Base-by-base conservation (phyloP, 2,888 invertebrate genomes). In the Hoplodrina ambigua region DNA sequence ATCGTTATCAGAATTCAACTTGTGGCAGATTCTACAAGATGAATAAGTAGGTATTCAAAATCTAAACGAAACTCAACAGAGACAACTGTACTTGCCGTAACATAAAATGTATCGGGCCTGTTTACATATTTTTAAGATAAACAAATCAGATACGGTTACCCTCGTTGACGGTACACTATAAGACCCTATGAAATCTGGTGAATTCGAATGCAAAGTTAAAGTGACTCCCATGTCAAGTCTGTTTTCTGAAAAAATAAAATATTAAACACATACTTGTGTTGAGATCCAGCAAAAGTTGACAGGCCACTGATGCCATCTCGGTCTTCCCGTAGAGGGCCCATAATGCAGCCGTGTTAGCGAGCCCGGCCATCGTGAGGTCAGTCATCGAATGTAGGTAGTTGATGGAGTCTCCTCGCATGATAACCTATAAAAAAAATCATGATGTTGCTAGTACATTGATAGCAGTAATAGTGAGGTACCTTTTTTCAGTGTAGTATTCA, bases 291-390 rank as follows among this genome's bases (percentile, higher is more conserved):
- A 98, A 93, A 17, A 98, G 92, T 90, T 99, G 98, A 61, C 98
- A 97, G 90, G 97, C 97, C 49, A 99, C 94, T 0, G 97, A 97
- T 0, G 98, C 97, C 97, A 98, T 97, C 91, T 98, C 98, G 1
- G 97, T 97, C 91, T 98, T 98, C 0, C 99, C 99, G 90, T 98
- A 99, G 67, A 98, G 96, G 17, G 97, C 96, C 99, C 99, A 99
- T 13, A 99, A 94, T 0, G 98, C 98, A 0, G 98, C 97, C 82
- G 98, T 97, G 92, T 98, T 97, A 0, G 98, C 97, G 82, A 98
- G 96, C 30, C 98, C 98, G 78, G 97, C 97, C 78, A 98, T 97
- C 76, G 98, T 97, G 65, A 99, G 95, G 83, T 98, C 98, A 4
- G 97, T 96, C 94, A 98, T 97, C 0, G 98, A 98, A 89, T 98